phyloP scores from a whole-genome alignment of 2,797 vertebrate species.

The Enoplosus armatus region DNA sequence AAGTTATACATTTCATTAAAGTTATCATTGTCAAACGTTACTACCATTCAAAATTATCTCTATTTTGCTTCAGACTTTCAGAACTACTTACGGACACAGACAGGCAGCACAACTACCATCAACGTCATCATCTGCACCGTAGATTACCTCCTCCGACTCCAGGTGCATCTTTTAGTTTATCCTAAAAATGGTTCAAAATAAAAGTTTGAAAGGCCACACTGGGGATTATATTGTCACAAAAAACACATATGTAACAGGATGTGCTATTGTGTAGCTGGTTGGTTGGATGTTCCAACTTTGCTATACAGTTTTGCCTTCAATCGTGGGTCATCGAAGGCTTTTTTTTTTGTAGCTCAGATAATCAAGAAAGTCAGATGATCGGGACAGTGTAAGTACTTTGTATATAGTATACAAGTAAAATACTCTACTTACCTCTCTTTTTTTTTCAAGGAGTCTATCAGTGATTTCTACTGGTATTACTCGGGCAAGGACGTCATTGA shows the following conservation, averaged over 20 bases:
- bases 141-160: slow-evolving; percentile 94
- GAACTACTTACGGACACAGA: slow-evolving; percentile 95
- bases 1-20: not conserved
- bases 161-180: slow-evolving; percentile 81
- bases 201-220: not conserved
- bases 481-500: slow-evolving; percentile 96
- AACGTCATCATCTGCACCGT: slow-evolving; percentile 98
- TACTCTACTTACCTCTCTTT: not conserved
- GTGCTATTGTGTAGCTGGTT: not conserved
- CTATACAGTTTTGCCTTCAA: not conserved
- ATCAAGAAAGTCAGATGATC: slow-evolving; percentile 21
- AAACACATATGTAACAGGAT: not conserved
- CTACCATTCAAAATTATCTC: not conserved
- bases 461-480: slow-evolving; percentile 99
- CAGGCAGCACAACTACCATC: slow-evolving; percentile 95
- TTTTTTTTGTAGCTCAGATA: slow-evolving; percentile 14
- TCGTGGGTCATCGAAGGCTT: slow-evolving; percentile 4
- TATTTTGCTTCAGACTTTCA: slow-evolving; percentile 90
- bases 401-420: not conserved
- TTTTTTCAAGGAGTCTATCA: slow-evolving; percentile 92
- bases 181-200: not conserved
- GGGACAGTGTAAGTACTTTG: slow-evolving; percentile 11
- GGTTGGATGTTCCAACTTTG: not conserved
- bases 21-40: not conserved
- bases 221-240: not conserved